Conservation (phyloP, 1,140 invertebrate species). For the Temnothorax curvispinosus region DNA sequence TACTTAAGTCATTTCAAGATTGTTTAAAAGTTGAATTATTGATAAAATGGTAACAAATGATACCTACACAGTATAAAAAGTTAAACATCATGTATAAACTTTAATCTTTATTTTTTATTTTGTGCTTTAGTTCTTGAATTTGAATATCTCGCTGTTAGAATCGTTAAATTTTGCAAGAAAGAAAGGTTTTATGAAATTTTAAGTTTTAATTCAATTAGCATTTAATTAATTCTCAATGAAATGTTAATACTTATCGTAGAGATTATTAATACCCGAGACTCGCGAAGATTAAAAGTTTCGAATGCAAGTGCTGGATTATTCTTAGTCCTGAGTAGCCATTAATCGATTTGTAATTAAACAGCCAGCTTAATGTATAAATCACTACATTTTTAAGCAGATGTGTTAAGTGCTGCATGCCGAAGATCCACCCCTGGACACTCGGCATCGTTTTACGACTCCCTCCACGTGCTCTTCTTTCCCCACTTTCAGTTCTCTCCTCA, state of each 20-base stretch:
- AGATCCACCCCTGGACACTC: slow-evolving; percentile 56
- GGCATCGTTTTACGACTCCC: slow-evolving; percentile 35
- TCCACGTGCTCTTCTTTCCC: neutral
- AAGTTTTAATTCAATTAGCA: slow-evolving; percentile 7
- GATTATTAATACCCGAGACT: neutral
- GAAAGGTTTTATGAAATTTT: neutral
- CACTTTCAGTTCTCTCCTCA: slow-evolving; percentile 58
- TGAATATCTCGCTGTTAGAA: neutral
- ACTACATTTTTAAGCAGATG: slow-evolving; percentile 38
- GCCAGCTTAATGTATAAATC: slow-evolving; percentile 47
- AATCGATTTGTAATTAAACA: slow-evolving; percentile 50
- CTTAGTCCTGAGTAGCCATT: slow-evolving; percentile 1
- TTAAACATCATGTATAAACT: neutral
- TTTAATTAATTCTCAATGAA: slow-evolving; percentile 12
- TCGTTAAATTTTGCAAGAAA: neutral
- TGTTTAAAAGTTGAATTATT: neutral
- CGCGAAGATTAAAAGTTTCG: slow-evolving; percentile 10
- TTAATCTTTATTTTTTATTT: neutral
- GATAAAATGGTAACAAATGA: neutral
- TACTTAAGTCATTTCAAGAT: neutral
- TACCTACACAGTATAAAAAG: neutral
- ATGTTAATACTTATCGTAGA: neutral
- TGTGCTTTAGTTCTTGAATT: neutral
- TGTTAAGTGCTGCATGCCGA: slow-evolving; percentile 49
- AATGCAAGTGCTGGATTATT: slow-evolving; percentile 24